Conservation (phyloP, 1,140 invertebrate species). For the Formica selysi region DNA sequence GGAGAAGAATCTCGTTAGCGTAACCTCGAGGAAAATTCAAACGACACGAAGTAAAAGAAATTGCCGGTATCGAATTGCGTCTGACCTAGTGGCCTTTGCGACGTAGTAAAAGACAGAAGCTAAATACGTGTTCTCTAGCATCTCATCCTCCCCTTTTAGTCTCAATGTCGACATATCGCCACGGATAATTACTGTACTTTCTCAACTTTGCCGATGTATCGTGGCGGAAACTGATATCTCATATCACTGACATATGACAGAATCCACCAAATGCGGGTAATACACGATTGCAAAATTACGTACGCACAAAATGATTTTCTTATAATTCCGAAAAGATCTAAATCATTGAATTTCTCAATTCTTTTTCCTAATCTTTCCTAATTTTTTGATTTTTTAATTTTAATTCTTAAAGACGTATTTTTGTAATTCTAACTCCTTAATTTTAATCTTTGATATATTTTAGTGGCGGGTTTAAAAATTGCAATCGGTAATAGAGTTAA, state of each 20-base stretch:
- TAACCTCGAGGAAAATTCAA: slow-evolving; percentile 21
- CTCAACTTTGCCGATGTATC: neutral
- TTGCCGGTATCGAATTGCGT: slow-evolving; percentile 26
- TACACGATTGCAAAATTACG: neutral
- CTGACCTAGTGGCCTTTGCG: slow-evolving; percentile 49
- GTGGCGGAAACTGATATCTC: neutral
- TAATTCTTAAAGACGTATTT: too few species aligned
- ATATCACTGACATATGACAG: neutral
- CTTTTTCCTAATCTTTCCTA: neutral
- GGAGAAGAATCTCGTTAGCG: neutral
- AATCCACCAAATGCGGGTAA: neutral
- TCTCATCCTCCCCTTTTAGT: slow-evolving; percentile 9
- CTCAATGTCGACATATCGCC: neutral
- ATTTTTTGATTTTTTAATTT: too few species aligned
- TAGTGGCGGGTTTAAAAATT: neutral
- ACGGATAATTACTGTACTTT: neutral
- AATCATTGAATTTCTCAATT: neutral
- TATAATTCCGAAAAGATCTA: neutral
- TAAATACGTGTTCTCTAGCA: slow-evolving; percentile 20
- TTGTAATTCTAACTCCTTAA: too few species aligned
- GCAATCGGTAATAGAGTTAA: neutral
- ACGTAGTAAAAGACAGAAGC: neutral
- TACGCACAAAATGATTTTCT: neutral
- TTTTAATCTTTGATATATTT: neutral
- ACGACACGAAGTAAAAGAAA: neutral